Base-by-base conservation (phyloP, 1,140 invertebrate genomes). In the Drosophila saltans region DNA sequence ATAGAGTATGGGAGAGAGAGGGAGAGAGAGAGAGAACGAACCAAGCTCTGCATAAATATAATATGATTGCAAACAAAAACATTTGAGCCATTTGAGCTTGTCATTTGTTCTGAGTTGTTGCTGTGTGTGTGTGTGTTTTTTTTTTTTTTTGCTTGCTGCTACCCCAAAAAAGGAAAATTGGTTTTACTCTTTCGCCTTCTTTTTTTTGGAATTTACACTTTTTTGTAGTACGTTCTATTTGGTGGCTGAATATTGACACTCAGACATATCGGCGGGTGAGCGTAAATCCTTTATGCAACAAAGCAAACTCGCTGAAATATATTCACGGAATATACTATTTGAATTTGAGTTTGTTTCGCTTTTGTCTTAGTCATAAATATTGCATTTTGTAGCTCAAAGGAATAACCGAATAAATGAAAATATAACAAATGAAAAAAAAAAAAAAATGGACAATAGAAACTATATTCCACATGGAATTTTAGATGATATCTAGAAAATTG, bases 11-110 rank as follows among this genome's bases (percentile, higher is more conserved):
- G 24, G 41, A 16, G n/a, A 62, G n/a, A 57, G 36, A 24, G 33
- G 58, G 24, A 36, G 55, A 33, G 26, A 21, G 10, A 30, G 24
- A n/a, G 36, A 57, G 21, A 39, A 30, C 40, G 48, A 36, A 9
- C 21, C 61, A 74, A 73, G 66, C 65, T 69, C 60, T 81, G 81
- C 81, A 81, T 84, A 85, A 81, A 85, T 85, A 86, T 86, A 79
- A 81, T 79, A 81, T 81, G 64, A 86, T 81, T 68, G 75, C 61
- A 69, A 76, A 85, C 69, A 78, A 85, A 81, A 81, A 81, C 82
- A 84, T 85, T 84, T 68, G 60, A 77, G 66, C 62, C 77, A 80
- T 84, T 75, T 75, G 75, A 75, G 78, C 78, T 75, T 80, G 78
- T 80, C 78, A 80, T 80, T 80, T 80, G 75, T 80, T 68, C 70